A percentile compares a stretch with the other conserved stretches of the same genome.
Evolutionary conservation across 2,113 vertebrate species (phyloP).

Genomic region (Dipodomys stephensi): DNA sequence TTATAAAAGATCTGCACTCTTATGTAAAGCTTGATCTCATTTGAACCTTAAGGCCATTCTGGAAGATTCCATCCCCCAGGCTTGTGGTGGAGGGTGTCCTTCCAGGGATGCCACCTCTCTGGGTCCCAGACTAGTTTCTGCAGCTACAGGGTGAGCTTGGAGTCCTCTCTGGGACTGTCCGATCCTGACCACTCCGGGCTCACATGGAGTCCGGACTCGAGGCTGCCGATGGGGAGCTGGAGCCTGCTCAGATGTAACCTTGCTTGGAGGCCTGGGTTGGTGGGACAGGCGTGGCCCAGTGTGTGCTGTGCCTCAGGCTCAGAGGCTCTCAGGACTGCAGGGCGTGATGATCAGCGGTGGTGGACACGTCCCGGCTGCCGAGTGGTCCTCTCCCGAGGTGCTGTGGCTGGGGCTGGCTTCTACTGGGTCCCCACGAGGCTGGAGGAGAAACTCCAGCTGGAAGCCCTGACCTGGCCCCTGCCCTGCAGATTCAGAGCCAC

Average conservation of each 20-base stretch:
- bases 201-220: too few species aligned
- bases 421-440: too few species aligned
- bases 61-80: neutral
- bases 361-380: neutral
- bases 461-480: too few species aligned
- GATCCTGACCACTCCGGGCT: neutral
- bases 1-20: neutral
- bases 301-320: neutral
- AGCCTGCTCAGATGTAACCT: neutral
- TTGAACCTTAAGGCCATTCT: neutral
- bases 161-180: fast-evolving
- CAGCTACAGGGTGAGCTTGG: fast-evolving
- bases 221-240: too few species aligned
- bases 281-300: fast-evolving
- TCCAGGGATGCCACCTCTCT: neutral
- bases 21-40: neutral
- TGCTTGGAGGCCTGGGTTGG: neutral
- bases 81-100: neutral
- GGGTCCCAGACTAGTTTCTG: neutral
- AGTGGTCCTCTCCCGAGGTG: neutral
- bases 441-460: too few species aligned
- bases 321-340: neutral
- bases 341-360: too few species aligned
- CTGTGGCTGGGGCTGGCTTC: neutral
- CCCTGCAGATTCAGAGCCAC: neutral